Conservation (phyloP, 2,113 vertebrate genomes). For the Apus apus region DNA sequence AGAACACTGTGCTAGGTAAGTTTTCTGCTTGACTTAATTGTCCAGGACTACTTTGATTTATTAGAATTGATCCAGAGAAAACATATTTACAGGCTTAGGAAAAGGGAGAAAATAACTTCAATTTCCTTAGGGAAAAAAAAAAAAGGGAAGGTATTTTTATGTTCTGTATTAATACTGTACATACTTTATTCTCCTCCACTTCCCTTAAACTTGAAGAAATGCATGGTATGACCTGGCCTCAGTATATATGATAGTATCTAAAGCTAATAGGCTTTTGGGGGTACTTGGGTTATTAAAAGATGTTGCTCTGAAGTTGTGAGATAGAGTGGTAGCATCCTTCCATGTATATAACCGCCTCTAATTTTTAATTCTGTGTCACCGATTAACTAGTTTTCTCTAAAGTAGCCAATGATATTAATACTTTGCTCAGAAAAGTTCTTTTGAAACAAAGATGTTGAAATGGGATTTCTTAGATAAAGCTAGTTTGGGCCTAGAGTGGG, state of each 20-base stretch:
- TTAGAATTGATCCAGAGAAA: neutral
- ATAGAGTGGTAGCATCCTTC: neutral
- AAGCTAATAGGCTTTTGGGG: neutral
- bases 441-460: neutral
- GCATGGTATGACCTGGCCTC: neutral
- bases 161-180: neutral
- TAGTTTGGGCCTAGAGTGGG: neutral
- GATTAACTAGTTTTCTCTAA: neutral
- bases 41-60: neutral
- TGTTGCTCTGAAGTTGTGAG: neutral
- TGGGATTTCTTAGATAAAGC: neutral
- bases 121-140: neutral
- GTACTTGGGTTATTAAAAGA: neutral
- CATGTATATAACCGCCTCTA: neutral
- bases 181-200: neutral
- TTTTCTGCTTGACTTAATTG: neutral
- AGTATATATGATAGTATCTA: fast-evolving
- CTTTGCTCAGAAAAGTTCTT: neutral
- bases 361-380: neutral
- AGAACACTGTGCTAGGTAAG: neutral
- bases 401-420: neutral
- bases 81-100: neutral
- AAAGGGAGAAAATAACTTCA: neutral
- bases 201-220: neutral
- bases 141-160: neutral